Base-by-base conservation (phyloP, 2,888 invertebrate species). In the Epinotia ramella region DNA sequence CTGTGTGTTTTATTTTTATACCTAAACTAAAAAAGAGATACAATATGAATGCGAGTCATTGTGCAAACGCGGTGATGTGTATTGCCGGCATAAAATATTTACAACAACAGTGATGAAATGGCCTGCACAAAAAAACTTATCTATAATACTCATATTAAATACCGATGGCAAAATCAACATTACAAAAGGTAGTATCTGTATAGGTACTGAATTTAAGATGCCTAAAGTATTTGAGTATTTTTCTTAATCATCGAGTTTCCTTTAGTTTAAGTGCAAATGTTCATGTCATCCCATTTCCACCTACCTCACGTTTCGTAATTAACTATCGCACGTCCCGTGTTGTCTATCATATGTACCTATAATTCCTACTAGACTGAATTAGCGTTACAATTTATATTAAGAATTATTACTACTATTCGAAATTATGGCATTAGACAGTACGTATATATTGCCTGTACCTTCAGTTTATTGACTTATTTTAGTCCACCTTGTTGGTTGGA, bases 301-400 rank as follows among this genome's bases (percentile, higher is more conserved):
- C 90, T 91, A 76, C 76, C 91, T 91, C 90, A 85, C 83, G 79
- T 85, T 84, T 83, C 84, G 79, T 87, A 85, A 83, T 81, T 86
- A 84, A 83, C 80, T 82, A 84, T 80, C 87, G 92, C 92, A 93
- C 92, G 86, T 87, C 84, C 86, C 83, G 84, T 84, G 84, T 82
- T 84, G 81, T 84, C 83, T 83, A 85, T 84, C 76, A 79, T 82
- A 82, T 84, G 82, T 86, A 91, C 87, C 88, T 91, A 87, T 86
- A 88, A 90, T 84, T 91, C 91, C 91, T 91, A 90, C 88, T 94
- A 94, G 94, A 94, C 93, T 94, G 94, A 94, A 85, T 91, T 93
- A 93, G 93, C 86, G 84, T 78, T 77, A 72, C 53, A 63, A 71
- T 57, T 84, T 91, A 93, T 87, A 91, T 79, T 87, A 93, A 91